Evolutionary conservation across 2,888 invertebrate species (phyloP), one percentile per base, ranked within the genome.

Genomic region (Eupithecia subumbrata): DNA sequence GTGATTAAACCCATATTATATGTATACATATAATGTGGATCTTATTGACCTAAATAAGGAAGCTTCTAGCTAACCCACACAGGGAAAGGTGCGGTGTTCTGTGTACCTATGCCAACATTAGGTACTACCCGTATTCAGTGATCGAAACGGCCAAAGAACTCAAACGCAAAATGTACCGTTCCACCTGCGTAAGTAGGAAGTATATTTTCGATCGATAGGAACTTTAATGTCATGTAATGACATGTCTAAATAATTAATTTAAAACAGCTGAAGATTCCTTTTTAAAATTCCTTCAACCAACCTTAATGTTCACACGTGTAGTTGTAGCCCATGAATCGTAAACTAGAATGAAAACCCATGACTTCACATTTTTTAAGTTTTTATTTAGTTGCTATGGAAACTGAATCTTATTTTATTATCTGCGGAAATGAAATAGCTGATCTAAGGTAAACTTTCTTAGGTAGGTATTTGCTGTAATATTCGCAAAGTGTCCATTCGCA

Each of bases 1-100:
- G 77, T 72, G 74, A 74, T 77, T 77, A 72, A 71, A 72, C 72
- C 72, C 72, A 70, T 63, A 77, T 77, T 77, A 77, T 60, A 40
- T 37, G 37, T 40, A 71, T 72, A 74, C 72, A 63, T 68, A 63
- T n/a, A n/a, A n/a, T n/a, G 43, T 75, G 72, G 72, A 67, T 77
- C 70, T 72, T 77, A 77, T 77, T 75, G 74, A 75, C 74, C 74
- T 72, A 68, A 70, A 71, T 77, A 75, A 75, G 70, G 67, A 77
- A 73, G 72, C 68, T 69, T 63, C 72, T 70, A 71, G 72, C 70
- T 64, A 52, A 66, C 63, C 45, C 66, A 52, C 66, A 70, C 34
- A 67, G 69, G 16, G 63, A 60, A 43, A 60, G 73, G 60, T 73
- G 69, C 40, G 37, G 52, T 45, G 66, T 74, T 76, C 43, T 72